Base-by-base conservation (phyloP, 2,888 invertebrate genomes). In the Drosophila subquinaria region DNA sequence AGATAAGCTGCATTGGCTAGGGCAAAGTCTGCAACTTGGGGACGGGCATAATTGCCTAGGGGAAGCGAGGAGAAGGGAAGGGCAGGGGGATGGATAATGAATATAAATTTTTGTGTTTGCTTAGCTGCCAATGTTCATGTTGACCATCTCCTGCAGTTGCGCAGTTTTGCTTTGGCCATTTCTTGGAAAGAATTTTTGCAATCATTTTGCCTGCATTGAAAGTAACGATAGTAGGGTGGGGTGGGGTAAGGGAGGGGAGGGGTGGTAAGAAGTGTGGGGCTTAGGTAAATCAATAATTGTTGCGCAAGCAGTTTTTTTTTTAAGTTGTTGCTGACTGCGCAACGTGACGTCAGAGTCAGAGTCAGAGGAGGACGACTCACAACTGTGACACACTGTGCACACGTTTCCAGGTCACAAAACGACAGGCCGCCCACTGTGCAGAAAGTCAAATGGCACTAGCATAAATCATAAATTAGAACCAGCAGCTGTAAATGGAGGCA, bases 401-500 rank as follows among this genome's bases (percentile, higher is more conserved):
- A 88, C 86, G 70, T 80, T 86, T 78, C 68, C 83, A 65, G 83
- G 83, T 84, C 83, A 88, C 82, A 51, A 77, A 77, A 45, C 61
- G 57, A 52, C 35, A 30, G 67, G 47, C 67, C 87, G 83, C 83
- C 89, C 75, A 84, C 89, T 80, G 83, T 71, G 83, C 69, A 67
- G 52, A 60, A 71, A 71, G 64, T 23, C 67, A 66, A 53, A 47
- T 38, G 50, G 67, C 65, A 51, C 55, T 47, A 13, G 66, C 74
- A 88, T 84, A 84, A 84, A 88, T 84, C 83, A 88, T 84, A 84
- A 82, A 88, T 88, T 86, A 75, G 74, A 77, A 72, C 62, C 89
- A 68, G 75, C 87, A 88, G 88, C 83, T 75, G 86, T 57, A 71
- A 62, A 36, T 66, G 51, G 61, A 71, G 23, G 23, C 23, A 73